Percentiles rank a stretch among this genome's conserved stretches.
phyloP scores from a whole-genome alignment of 2,797 vertebrate species.

The Anisognathus igniventris region DNA sequence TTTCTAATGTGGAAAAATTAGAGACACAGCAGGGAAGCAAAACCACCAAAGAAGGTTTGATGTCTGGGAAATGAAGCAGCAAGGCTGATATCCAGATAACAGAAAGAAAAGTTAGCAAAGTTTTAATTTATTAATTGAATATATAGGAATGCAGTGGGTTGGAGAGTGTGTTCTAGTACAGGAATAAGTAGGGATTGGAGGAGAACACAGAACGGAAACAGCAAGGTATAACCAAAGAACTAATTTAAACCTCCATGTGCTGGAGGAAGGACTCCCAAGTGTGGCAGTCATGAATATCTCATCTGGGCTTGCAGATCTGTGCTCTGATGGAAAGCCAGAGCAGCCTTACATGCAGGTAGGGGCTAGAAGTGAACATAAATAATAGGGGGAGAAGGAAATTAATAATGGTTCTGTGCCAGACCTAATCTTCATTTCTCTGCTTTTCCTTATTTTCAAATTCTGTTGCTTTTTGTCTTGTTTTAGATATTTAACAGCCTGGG shows the following conservation, averaged over 20 bases:
- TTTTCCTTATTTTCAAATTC: background rate
- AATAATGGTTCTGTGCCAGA: background rate
- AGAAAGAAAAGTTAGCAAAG: background rate
- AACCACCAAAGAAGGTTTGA: background rate
- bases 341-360: background rate
- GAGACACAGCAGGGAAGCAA: background rate
- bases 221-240: background rate
- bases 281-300: background rate
- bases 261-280: background rate
- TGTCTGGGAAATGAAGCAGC: background rate
- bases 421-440: background rate
- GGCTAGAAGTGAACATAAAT: background rate
- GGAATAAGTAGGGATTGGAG: background rate
- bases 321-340: background rate
- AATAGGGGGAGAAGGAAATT: background rate
- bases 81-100: background rate
- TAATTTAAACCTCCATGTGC: background rate
- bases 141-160: background rate
- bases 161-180: background rate
- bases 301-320: background rate
- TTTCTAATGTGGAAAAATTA: background rate
- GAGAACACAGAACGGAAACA: background rate
- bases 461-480: background rate
- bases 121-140: conserved; percentile 9
- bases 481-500: background rate